Evolutionary conservation across 2,888 invertebrate genomes (phyloP).

Genomic region (Melanostoma mellinum): DNA sequence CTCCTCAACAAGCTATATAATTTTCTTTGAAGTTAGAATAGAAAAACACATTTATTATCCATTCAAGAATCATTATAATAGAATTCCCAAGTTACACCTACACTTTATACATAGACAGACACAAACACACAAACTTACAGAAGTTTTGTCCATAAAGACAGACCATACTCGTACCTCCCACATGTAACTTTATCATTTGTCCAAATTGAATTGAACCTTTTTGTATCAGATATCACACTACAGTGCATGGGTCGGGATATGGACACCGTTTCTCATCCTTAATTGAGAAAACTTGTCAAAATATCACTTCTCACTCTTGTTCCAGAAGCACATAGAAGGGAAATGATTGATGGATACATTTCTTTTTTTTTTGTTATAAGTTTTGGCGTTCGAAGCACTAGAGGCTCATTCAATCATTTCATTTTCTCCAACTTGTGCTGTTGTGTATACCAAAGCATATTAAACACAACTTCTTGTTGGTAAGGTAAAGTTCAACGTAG

Average conservation of each 20-base stretch:
- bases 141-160: neutral
- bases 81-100: conserved; percentile 40
- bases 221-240: conserved; percentile 22
- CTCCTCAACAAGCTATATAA: conserved; percentile 38
- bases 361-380: neutral
- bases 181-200: conserved; percentile 15
- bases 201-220: conserved; percentile 33
- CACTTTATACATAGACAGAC: neutral
- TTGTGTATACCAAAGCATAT: neutral
- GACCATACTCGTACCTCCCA: neutral
- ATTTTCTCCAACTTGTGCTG: neutral
- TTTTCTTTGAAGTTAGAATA: conserved; percentile 20
- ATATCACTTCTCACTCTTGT: conserved; percentile 15
- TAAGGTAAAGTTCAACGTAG: too few species aligned
- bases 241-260: conserved; percentile 1
- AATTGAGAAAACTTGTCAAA: conserved; percentile 62
- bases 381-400: conserved; percentile 12
- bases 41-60: conserved; percentile 59
- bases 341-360: conserved; percentile 52
- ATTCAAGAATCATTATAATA: conserved; percentile 70
- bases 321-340: conserved; percentile 3
- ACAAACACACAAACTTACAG: conserved; percentile 19
- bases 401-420: conserved; percentile 47
- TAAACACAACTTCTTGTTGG: too few species aligned
- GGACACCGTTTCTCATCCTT: conserved; percentile 28